Evolutionary conservation across 2,888 invertebrate species (phyloP), one percentile per base, ranked within the genome.

Genomic region (Branchipolynoe longqiensis): DNA sequence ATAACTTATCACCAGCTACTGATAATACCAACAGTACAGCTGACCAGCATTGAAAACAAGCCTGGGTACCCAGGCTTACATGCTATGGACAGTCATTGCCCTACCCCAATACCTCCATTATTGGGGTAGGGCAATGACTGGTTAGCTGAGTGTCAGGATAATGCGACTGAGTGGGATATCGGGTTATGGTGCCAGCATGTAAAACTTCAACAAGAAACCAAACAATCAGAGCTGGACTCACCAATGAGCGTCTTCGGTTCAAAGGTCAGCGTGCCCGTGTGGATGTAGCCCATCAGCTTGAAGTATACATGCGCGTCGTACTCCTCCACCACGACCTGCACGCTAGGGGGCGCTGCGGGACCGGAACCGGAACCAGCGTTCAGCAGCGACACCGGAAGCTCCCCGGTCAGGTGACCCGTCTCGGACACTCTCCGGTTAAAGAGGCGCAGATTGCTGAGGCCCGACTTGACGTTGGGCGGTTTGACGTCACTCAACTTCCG

Each of bases 401-500:
- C 54, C 14, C 48, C 12, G 31, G 78, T 78, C 41, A 78, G 78
- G 78, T 78, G 78, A 41, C 48, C 54, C 1, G 78, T 78, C 48
- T 78, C 78, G 18, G 78, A 78, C 3, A 48, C 78, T 33, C 78
- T 41, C 54, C 78, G 78, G 78, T 78, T 78, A 54, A 78, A 78
- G 28, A 78, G 78, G 28, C 78, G 78, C 78, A 78, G 48, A 28
- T 78, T 78, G 78, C 78, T 48, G n/a, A 78, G 48, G 18, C 78
- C 78, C 28, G 41, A 25, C 28, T 78, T 78, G 41, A 78, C 28
- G 48, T 41, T 48, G 78, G 78, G 41, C 8, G 78, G 78, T 78
- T 78, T 78, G 48, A 78, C 78, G 25, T 78, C 78, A 78, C 78
- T 78, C 54, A 78, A 48, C 78, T 78, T 78, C 78, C 78, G 78